phyloP scores from a whole-genome alignment of 2,888 invertebrate species.

The Cremastinae sp. region DNA sequence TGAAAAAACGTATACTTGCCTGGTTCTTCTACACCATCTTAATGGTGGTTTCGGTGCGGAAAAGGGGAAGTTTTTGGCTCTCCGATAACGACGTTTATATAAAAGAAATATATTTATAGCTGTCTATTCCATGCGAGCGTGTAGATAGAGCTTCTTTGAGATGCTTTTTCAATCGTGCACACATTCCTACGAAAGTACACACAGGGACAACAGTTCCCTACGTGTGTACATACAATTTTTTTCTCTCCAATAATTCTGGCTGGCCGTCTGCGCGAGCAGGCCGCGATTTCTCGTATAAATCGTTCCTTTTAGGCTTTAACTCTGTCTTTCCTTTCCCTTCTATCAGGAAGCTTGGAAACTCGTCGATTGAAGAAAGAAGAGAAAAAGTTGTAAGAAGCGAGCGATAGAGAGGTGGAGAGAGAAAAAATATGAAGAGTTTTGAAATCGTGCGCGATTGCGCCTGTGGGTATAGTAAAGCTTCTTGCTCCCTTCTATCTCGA shows the following conservation, averaged over 20 bases:
- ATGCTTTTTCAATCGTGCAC: slow-evolving; percentile 25
- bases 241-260: slow-evolving; percentile 42
- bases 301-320: too few species aligned
- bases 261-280: slow-evolving; percentile 31
- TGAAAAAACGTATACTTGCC: too few species aligned
- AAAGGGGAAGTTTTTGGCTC: slow-evolving; percentile 50
- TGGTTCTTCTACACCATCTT: too few species aligned
- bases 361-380: background rate
- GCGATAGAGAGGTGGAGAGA: slow-evolving; percentile 5
- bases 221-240: slow-evolving; percentile 56
- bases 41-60: slow-evolving; percentile 58
- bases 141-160: slow-evolving; percentile 35
- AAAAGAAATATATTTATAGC: slow-evolving; percentile 64
- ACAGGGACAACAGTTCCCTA: too few species aligned
- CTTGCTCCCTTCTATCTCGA: slow-evolving; percentile 48
- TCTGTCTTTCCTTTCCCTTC: too few species aligned
- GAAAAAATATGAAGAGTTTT: slow-evolving; percentile 13
- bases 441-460: slow-evolving; percentile 35
- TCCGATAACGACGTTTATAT: slow-evolving; percentile 59
- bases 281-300: slow-evolving; percentile 63
- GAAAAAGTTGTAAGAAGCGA: slow-evolving; percentile 1
- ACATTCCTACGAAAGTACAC: slow-evolving; percentile 13
- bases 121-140: slow-evolving; percentile 60
- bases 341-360: slow-evolving; percentile 51
- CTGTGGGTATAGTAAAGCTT: slow-evolving; percentile 50